These are phyloP conservation scores for Petroica traversi DNA, from an alignment of 2,113 vertebrate species.

Conservation along the genomic window DNA sequence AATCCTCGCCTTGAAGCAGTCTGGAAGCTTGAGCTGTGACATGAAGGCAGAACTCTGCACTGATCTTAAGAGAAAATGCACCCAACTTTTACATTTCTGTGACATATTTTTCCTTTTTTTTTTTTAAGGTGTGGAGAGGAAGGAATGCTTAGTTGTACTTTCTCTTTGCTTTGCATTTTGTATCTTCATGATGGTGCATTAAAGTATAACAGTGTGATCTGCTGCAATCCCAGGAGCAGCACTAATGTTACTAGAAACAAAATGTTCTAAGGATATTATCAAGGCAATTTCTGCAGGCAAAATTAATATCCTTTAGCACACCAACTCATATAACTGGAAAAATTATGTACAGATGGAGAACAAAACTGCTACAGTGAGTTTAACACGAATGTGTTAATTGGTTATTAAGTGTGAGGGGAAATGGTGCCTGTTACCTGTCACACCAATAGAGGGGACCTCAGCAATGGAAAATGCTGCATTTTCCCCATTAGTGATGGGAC, in stretches of 20 bases:
- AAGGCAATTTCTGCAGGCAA: background rate
- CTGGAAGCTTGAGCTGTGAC: background rate
- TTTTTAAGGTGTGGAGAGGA: background rate
- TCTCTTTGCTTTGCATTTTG: background rate
- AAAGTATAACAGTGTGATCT: background rate
- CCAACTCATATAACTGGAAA: background rate
- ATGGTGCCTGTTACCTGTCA: background rate
- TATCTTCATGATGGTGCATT: background rate
- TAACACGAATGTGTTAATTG: accelerated
- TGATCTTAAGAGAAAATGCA: background rate
- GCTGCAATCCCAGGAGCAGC: background rate
- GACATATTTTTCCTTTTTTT: background rate
- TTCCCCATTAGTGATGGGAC: background rate
- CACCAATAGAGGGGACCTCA: background rate
- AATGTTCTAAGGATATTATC: background rate
- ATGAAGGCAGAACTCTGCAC: background rate
- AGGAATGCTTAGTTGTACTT: background rate
- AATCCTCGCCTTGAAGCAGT: background rate
- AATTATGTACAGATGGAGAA: background rate
- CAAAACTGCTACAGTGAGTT: background rate
- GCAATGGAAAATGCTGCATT: background rate
- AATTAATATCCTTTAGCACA: background rate
- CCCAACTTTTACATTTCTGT: background rate
- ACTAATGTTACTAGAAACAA: background rate
- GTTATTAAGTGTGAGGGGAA: background rate